phyloP scores from a whole-genome alignment of 1,140 invertebrate species.

The Palaemon carinicauda region DNA sequence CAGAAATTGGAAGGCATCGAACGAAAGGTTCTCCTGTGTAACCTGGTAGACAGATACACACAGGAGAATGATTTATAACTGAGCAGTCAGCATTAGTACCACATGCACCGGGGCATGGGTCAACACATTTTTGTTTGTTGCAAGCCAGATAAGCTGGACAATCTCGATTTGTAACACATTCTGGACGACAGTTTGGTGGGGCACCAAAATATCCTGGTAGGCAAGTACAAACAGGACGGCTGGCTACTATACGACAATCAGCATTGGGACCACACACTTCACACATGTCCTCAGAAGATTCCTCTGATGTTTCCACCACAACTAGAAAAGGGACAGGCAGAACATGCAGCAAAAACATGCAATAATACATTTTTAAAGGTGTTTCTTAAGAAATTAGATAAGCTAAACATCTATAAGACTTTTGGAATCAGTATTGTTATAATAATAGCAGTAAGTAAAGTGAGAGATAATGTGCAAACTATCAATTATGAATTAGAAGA shows the following conservation, averaged over 20 bases:
- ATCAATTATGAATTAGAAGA: not conserved
- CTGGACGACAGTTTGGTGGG: constrained; percentile 74
- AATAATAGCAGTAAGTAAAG: not conserved
- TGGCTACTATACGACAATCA: constrained; percentile 76
- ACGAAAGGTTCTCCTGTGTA: constrained; percentile 81
- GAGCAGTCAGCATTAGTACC: constrained; percentile 79
- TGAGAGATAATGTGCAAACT: not conserved
- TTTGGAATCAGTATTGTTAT: not conserved
- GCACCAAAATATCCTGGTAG: constrained; percentile 46
- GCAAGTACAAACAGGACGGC: constrained; percentile 80
- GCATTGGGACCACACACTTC: constrained; percentile 79
- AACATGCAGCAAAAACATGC: not conserved
- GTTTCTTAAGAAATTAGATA: not conserved
- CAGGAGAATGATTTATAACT: constrained; percentile 80
- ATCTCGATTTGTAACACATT: constrained; percentile 77
- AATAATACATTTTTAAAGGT: no score
- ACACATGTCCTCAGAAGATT: constrained; percentile 5
- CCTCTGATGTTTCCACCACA: not conserved
- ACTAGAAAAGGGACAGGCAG: not conserved
- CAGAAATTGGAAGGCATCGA: constrained; percentile 69
- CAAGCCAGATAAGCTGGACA: constrained; percentile 72
- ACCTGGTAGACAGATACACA: constrained; percentile 76
- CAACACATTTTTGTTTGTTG: constrained; percentile 76
- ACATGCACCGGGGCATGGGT: constrained; percentile 83
- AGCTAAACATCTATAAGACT: not conserved